Percentiles rank a stretch among this genome's conserved stretches.
phyloP scores from a whole-genome alignment of 2,888 invertebrate species.

The Andrena flavipes region DNA sequence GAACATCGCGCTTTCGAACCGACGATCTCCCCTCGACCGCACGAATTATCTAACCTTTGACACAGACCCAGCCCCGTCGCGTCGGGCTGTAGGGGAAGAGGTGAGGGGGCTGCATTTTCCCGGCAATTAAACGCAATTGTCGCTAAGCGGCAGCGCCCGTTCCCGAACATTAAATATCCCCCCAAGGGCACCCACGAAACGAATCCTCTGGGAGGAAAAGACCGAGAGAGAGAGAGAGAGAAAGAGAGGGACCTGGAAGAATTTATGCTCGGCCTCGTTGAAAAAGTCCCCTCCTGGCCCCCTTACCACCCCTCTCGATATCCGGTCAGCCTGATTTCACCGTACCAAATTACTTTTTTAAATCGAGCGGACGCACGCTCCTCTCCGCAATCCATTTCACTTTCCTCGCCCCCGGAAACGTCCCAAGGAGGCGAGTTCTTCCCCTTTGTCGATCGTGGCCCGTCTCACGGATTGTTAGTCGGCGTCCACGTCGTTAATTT shows the following conservation, averaged over 20 bases:
- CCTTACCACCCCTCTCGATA: background rate
- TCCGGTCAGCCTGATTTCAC: constrained; percentile 38
- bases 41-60: constrained; percentile 32
- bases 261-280: constrained; percentile 50
- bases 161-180: constrained; percentile 59
- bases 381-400: constrained; percentile 45
- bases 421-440: background rate
- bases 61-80: background rate
- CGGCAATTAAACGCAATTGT: constrained; percentile 66
- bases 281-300: constrained; percentile 15
- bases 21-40: background rate
- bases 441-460: background rate
- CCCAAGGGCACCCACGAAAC: constrained; percentile 2
- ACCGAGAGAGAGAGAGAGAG: no score
- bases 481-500: constrained; percentile 28
- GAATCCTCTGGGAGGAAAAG: constrained; percentile 19
- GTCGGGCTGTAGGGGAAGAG: constrained; percentile 1
- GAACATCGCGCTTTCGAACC: background rate
- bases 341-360: constrained; percentile 49
- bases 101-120: constrained; percentile 42
- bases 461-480: constrained; percentile 27
- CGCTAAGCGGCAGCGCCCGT: constrained; percentile 55
- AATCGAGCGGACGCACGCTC: constrained; percentile 54
- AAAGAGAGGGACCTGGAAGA: constrained; percentile 21
- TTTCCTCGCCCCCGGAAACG: constrained; percentile 22